These are phyloP conservation scores for Poecilobothrus nobilitatus DNA, from an alignment of 2,888 invertebrate species.

Conservation along the genomic window DNA sequence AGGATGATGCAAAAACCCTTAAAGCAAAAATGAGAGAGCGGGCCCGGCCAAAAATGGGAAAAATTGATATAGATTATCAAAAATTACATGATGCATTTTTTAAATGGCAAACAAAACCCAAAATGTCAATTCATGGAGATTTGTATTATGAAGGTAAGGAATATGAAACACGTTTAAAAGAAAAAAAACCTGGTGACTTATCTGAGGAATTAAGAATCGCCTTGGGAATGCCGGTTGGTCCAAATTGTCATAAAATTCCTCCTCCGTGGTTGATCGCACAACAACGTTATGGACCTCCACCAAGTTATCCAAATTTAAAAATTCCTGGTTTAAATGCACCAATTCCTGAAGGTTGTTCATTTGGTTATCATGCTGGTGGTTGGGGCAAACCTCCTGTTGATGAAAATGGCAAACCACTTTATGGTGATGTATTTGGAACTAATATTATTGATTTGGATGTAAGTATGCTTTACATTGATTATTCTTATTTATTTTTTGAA, in stretches of 20 bases:
- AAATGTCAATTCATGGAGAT: slow-evolving; percentile 98
- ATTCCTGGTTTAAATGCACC: slow-evolving; percentile 97
- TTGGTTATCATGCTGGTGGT: slow-evolving; percentile 98
- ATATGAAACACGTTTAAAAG: slow-evolving; percentile 92
- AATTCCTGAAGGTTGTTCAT: slow-evolving; percentile 94
- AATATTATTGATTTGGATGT: slow-evolving; percentile 64
- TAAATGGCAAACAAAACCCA: slow-evolving; percentile 98
- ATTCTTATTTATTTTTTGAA: not conserved
- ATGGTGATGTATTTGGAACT: slow-evolving; percentile 97
- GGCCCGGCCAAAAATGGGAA: slow-evolving; percentile 93
- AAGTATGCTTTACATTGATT: slow-evolving; percentile 31
- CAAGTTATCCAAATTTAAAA: slow-evolving; percentile 96
- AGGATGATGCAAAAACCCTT: slow-evolving; percentile 87
- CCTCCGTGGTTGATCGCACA: slow-evolving; percentile 80
- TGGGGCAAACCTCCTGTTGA: slow-evolving; percentile 99
- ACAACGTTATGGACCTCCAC: slow-evolving; percentile 86
- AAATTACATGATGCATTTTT: slow-evolving; percentile 99
- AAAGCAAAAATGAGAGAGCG: slow-evolving; percentile 98
- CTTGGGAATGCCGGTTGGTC: slow-evolving; percentile 97
- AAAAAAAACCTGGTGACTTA: slow-evolving; percentile 97
- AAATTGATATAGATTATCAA: slow-evolving; percentile 99
- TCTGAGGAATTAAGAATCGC: slow-evolving; percentile 94
- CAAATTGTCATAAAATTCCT: slow-evolving; percentile 81
- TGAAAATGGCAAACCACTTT: slow-evolving; percentile 93
- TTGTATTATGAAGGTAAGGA: slow-evolving; percentile 99